Conservation (phyloP, 2,888 invertebrate genomes). For the Archaeoteleia sp. region DNA sequence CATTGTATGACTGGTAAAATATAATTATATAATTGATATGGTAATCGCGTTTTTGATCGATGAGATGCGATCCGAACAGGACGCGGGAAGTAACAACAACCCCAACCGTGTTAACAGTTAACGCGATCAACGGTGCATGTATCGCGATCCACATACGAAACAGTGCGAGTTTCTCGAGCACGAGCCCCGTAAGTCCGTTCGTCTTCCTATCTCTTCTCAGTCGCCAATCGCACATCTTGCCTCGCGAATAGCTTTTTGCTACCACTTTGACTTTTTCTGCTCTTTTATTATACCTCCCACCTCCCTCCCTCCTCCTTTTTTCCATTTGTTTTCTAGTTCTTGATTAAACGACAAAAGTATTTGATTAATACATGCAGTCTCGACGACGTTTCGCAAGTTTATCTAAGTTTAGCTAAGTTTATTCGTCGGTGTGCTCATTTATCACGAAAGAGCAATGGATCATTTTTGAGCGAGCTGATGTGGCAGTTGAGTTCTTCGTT, state of each 20-base stretch:
- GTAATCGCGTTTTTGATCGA: conserved; percentile 32
- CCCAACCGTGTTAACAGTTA: conserved; percentile 63
- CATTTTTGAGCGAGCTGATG: too few species aligned
- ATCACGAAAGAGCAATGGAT: too few species aligned
- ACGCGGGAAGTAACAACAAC: conserved; percentile 53
- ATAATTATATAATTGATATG: background rate
- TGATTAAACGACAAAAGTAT: too few species aligned
- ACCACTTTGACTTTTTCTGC: conserved; percentile 11
- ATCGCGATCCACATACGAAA: conserved; percentile 74
- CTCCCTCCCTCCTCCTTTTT: too few species aligned
- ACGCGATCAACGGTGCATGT: conserved; percentile 71
- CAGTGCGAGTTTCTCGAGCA: conserved; percentile 72
- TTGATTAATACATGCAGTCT: too few species aligned
- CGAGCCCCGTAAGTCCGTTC: conserved; percentile 52
- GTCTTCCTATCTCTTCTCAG: conserved; percentile 50
- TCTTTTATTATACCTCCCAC: too few species aligned
- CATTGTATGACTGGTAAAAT: too few species aligned
- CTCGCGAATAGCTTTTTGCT: conserved; percentile 32
- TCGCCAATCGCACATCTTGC: conserved; percentile 46
- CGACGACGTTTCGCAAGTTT: too few species aligned
- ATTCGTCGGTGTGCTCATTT: too few species aligned
- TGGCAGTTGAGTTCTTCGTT: too few species aligned
- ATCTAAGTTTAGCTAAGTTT: too few species aligned
- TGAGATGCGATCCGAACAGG: conserved; percentile 37
- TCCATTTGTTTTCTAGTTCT: too few species aligned